A percentile compares a stretch with the other conserved stretches of the same genome.
Conservation (phyloP, 2,797 vertebrate species). For the Channallabes apus region DNA sequence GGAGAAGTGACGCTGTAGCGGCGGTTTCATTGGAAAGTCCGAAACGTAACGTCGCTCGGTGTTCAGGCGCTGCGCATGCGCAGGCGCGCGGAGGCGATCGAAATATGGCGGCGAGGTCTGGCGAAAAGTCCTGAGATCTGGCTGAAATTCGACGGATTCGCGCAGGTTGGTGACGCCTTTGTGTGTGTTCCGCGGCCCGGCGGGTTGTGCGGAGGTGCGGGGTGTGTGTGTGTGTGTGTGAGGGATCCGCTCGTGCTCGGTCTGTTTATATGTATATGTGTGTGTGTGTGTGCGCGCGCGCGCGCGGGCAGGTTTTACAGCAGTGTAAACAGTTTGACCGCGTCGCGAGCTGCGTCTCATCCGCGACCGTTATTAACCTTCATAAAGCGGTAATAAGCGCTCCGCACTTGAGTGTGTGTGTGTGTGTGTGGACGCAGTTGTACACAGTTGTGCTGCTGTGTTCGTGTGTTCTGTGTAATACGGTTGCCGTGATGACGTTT, state of each 20-base stretch:
- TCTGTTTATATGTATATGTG: no score
- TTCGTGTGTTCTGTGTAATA: slow-evolving; percentile 40
- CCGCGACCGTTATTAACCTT: slow-evolving; percentile 4
- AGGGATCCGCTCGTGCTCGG: background rate
- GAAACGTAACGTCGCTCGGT: slow-evolving; percentile 28
- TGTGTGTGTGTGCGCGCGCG: background rate
- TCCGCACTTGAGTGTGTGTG: background rate
- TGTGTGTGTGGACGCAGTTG: background rate
- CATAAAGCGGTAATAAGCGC: slow-evolving; percentile 2
- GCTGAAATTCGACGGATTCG: slow-evolving; percentile 53
- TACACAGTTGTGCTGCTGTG: background rate
- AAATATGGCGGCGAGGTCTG: slow-evolving; percentile 62
- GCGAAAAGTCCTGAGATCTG: slow-evolving; percentile 60
- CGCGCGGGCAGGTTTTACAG: background rate
- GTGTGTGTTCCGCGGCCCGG: background rate
- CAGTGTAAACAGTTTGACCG: slow-evolving; percentile 40
- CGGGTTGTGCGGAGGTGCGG: background rate
- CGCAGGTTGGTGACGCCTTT: slow-evolving; percentile 48
- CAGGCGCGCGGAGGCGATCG: slow-evolving; percentile 54
- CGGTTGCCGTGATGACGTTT: slow-evolving; percentile 49
- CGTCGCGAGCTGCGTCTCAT: slow-evolving; percentile 36
- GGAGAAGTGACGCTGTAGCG: background rate
- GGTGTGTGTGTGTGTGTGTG: background rate
- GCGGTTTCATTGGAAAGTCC: slow-evolving; percentile 25
- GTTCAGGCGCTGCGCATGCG: slow-evolving; percentile 33